Evolutionary conservation across 92 coral and sea anemone species (phyloP), one percentile per base, ranked within the genome.

Genomic region (Porites cylindrica): DNA sequence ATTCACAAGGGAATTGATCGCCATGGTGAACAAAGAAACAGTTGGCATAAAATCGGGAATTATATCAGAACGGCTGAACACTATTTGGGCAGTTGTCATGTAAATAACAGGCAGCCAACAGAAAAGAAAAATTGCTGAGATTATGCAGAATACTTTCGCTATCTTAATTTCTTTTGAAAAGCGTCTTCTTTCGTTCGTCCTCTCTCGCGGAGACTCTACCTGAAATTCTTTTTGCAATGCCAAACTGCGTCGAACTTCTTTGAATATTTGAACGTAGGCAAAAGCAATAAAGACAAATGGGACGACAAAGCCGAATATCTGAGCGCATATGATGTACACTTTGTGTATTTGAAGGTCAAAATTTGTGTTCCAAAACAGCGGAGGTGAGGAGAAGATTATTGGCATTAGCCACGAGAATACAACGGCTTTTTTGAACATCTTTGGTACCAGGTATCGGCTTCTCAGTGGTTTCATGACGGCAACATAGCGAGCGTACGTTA

Each of bases 81-180:
- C 50, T 1, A 17, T 60, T 32, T 21, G 47, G 9, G 92, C 93
- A 13, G 91, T 90, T 23, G 98, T 94, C 53, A 90, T 92, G 63
- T 90, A 94, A 26, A 94, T 74, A 0, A 92, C 90, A 12, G 98
- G 96, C n/a, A 92, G 68, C 98, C 98, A 94, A 66, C 92, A 90
- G 18, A 89, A 62, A 8, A 94, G 76, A 51, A 92, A 94, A 1
- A 93, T 75, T 12, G 83, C 67, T 2, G 98, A 82, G 10, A 94
- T 88, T n/a, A 92, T 67, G 58, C 60, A 80, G 51, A 94, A 94
- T 1, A 89, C 93, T 78, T 88, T 66, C 16, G 95, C 92, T 8
- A 94, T 94, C 56, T 90, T 88, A 10, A 83, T 91, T 19, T 94
- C 95, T 16, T 90, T 43, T 23, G 91, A 71, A 9, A 90, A 64